These are phyloP conservation scores for Cryptocephalus primarius DNA, from an alignment of 2,888 invertebrate genomes.

Conservation along the genomic window DNA sequence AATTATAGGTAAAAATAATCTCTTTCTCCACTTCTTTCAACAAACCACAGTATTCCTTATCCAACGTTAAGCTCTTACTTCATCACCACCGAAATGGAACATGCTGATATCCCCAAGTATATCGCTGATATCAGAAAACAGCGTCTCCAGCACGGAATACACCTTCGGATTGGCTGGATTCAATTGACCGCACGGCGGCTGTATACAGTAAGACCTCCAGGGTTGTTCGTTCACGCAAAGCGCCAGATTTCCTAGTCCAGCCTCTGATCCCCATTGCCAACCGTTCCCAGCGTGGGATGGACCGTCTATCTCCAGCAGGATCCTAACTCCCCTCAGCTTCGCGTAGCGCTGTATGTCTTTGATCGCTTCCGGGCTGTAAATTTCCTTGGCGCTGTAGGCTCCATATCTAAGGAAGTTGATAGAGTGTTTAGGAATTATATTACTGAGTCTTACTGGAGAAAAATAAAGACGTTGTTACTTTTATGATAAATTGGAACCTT, in stretches of 20 bases:
- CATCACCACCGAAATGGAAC: constrained; percentile 80
- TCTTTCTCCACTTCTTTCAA: no score
- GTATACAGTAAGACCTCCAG: constrained; percentile 63
- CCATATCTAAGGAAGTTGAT: constrained; percentile 46
- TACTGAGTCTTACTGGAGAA: no score
- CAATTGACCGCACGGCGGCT: constrained; percentile 78
- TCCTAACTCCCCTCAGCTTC: constrained; percentile 65
- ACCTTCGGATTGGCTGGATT: constrained; percentile 66
- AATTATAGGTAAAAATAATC: no score
- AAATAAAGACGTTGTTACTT: no score
- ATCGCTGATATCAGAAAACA: constrained; percentile 59
- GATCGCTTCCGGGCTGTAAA: constrained; percentile 58
- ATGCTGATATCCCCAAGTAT: constrained; percentile 45
- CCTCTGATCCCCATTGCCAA: constrained; percentile 68
- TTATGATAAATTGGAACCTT: constrained; percentile 21
- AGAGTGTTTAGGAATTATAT: no score
- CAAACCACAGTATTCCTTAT: no score
- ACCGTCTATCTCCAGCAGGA: constrained; percentile 81
- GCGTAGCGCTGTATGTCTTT: constrained; percentile 64
- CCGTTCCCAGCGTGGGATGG: constrained; percentile 80
- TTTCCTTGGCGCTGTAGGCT: constrained; percentile 56
- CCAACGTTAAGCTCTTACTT: constrained; percentile 39
- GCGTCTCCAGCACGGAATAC: constrained; percentile 52
- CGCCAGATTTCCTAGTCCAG: constrained; percentile 51
- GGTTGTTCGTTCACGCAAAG: constrained; percentile 56